Conservation (phyloP, 2,888 invertebrate species). For the Auanema sp. region DNA sequence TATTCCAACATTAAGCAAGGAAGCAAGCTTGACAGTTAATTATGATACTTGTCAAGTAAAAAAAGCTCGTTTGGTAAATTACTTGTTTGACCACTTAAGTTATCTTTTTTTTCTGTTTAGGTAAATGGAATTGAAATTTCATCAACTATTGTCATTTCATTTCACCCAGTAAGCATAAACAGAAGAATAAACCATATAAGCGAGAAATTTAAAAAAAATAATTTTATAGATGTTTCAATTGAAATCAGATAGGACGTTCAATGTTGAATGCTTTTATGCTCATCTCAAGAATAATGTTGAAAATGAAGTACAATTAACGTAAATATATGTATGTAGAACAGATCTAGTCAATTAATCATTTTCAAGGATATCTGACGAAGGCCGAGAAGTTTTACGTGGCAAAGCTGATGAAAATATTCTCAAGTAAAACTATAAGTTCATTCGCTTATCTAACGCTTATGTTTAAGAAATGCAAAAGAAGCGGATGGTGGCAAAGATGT, state of each 20-base stretch:
- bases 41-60: slow-evolving; percentile 47
- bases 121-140: slow-evolving; percentile 48
- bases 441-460: neutral
- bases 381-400: neutral
- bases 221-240: slow-evolving; percentile 1
- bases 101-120: slow-evolving; percentile 38
- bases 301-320: no score
- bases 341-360: neutral
- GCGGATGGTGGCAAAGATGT: slow-evolving; percentile 20
- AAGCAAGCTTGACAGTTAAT: slow-evolving; percentile 47
- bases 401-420: neutral
- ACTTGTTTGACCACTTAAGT: slow-evolving; percentile 34
- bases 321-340: neutral
- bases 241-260: neutral
- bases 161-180: slow-evolving; percentile 51
- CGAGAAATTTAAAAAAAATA: neutral
- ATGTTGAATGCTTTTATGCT: neutral
- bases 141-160: slow-evolving; percentile 50
- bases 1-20: slow-evolving; percentile 46
- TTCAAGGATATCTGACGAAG: neutral
- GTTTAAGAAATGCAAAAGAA: slow-evolving; percentile 21
- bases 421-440: neutral
- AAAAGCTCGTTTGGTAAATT: slow-evolving; percentile 8
- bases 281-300: no score
- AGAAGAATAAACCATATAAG: neutral